Conservation (phyloP, 2,113 vertebrate species). For the Cheilinus undulatus region DNA sequence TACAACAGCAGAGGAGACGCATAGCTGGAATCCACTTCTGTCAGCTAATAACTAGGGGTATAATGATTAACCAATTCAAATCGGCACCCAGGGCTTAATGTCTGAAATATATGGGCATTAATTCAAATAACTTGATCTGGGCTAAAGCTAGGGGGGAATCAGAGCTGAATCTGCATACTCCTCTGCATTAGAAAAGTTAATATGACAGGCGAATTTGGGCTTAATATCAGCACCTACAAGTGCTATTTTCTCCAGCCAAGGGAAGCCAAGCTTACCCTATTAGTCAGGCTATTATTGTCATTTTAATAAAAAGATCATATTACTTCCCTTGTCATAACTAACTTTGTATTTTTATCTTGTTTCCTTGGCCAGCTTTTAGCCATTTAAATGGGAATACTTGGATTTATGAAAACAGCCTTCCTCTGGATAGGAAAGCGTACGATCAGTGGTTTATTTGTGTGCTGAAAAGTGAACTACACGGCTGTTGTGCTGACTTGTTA, state of each 20-base stretch:
- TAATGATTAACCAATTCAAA: slow-evolving; percentile 59
- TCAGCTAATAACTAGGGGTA: slow-evolving; percentile 46
- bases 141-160: slow-evolving; percentile 38
- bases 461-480: not conserved
- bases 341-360: not conserved
- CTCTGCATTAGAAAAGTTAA: slow-evolving; percentile 45
- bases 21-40: slow-evolving; percentile 46
- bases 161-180: slow-evolving; percentile 38
- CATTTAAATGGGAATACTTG: not conserved
- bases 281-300: slow-evolving; percentile 49
- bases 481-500: not conserved
- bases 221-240: slow-evolving; percentile 36
- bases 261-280: slow-evolving; percentile 43
- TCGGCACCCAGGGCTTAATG: slow-evolving; percentile 53
- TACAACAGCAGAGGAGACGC: slow-evolving; percentile 16
- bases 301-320: slow-evolving; percentile 40
- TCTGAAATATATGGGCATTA: slow-evolving; percentile 49
- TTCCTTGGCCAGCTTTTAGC: not conserved
- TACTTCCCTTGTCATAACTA: slow-evolving; percentile 11
- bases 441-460: not conserved
- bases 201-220: slow-evolving; percentile 39
- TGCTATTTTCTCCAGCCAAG: slow-evolving; percentile 41
- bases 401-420: not conserved
- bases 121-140: slow-evolving; percentile 47
- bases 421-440: not conserved